Evolutionary conservation across 2,113 vertebrate species (phyloP).

Genomic region (Neoarius graeffei): DNA sequence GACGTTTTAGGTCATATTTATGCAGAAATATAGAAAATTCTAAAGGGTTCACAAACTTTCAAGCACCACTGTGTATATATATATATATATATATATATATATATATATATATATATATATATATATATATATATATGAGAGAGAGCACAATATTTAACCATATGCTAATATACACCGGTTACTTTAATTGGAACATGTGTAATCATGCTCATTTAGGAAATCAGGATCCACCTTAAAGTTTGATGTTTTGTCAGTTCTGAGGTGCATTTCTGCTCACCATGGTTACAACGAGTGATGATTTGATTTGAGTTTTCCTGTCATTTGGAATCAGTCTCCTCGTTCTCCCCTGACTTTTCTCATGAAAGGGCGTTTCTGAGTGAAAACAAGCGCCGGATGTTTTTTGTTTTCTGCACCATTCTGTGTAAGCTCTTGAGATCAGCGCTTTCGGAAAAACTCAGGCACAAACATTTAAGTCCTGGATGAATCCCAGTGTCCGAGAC

Average conservation of each 20-base stretch:
- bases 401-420: not conserved
- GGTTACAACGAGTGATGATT: not conserved
- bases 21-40: no score
- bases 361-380: not conserved
- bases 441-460: not conserved
- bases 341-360: not conserved
- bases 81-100: no score
- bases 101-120: no score
- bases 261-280: not conserved
- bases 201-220: not conserved
- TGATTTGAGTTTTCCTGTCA: not conserved
- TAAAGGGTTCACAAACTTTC: no score
- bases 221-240: not conserved
- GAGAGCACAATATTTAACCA: not conserved
- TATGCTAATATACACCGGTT: not conserved
- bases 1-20: no score
- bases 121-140: not conserved
- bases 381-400: not conserved
- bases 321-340: not conserved
- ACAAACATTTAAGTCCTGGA: no score
- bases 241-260: not conserved
- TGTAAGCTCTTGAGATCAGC: not conserved
- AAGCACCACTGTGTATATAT: no score
- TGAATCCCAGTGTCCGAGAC: no score
- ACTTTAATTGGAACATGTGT: not conserved